Evolutionary conservation across 1,140 invertebrate genomes (phyloP), one percentile per base, ranked within the genome.

Genomic region (Drosophila yakuba): DNA sequence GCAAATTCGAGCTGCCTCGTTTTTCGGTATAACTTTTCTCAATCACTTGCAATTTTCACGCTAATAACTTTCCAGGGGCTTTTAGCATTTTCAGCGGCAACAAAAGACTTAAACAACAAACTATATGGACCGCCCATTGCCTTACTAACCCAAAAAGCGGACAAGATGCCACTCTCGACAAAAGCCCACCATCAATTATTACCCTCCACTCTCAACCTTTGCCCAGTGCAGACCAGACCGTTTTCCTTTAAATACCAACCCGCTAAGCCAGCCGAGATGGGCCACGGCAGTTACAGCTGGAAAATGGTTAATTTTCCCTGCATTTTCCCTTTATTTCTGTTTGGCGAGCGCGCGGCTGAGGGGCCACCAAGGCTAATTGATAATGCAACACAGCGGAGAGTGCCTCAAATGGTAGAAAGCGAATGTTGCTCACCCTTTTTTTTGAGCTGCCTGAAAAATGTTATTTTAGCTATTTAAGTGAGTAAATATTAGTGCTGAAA

Each of bases 301-400:
- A 69, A 71, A 80, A 63, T 60, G 62, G 17, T 43, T 62, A 76
- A 61, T 83, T 83, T 83, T 75, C 69, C 57, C 55, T 48, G 56
- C 47, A 45, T 84, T 83, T 47, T 47, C 61, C 32, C 73, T 77
- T 60, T 59, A 39, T 71, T 63, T 74, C 59, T 43, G 56, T 52
- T 78, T 78, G 75, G 25, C 55, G 56, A 66, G 61, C 62, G 68
- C 52, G 44, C 52, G 44, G 71, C 61, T 20, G 63, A 32, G 67
- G 67, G 66, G 67, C 48, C 68, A 74, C 83, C 84, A 83, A 88
- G 80, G 84, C 84, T 89, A 88, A 88, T 88, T 88, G 84, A 88
- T 84, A 89, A 72, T 58, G 57, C 55, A 69, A 67, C 64, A 68
- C 64, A 35, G 48, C 45, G 45, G 56, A 15, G 39, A 23, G 17